Evolutionary conservation across 2,888 invertebrate species (phyloP), one percentile per base, ranked within the genome.

Genomic region (Odontocerum albicorne): DNA sequence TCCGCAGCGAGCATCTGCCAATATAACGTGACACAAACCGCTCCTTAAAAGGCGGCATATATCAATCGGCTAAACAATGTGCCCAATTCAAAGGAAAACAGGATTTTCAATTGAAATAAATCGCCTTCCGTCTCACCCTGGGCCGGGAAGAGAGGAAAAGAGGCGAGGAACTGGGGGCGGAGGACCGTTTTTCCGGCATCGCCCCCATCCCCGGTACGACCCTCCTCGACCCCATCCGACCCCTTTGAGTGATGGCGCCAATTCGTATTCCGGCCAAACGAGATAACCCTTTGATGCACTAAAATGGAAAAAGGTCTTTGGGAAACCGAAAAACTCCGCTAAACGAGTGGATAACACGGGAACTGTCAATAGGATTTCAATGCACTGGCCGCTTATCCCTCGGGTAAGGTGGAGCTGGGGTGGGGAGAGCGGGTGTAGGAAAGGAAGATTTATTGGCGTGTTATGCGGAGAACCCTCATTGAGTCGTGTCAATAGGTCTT

Each of bases 31-130:
- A 2, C 39, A n/a, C 6, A 31, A n/a, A 8, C 17, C 32, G 32
- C 32, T 32, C 31, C n/a, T 32, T 44, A 4, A 19, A 44, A 32
- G 16, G 16, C 17, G 6, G 15, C 12, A n/a, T 31, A 44, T 10
- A 44, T 31, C 44, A 44, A 17, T 44, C 44, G 32, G 44, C 32
- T 44, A 44, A 44, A 44, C 44, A 44, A 19, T 16, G 44, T 31
- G 32, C 32, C 44, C 44, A 31, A 44, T 32, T 32, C 16, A 44
- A 44, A 44, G 44, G 16, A n/a, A 12, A 44, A 44, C 44, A 32
- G 21, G 35, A 46, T 46, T 46, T 46, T 35, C 46, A 46, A 46
- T 46, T 46, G 46, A 46, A 35, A 46, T 46, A 46, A 44, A 44
- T 44, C 44, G 44, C 42, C 22, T 13, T 22, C 21, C 12, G 6